phyloP scores from a whole-genome alignment of 2,888 invertebrate genomes.

The Temnothorax rugatulus region DNA sequence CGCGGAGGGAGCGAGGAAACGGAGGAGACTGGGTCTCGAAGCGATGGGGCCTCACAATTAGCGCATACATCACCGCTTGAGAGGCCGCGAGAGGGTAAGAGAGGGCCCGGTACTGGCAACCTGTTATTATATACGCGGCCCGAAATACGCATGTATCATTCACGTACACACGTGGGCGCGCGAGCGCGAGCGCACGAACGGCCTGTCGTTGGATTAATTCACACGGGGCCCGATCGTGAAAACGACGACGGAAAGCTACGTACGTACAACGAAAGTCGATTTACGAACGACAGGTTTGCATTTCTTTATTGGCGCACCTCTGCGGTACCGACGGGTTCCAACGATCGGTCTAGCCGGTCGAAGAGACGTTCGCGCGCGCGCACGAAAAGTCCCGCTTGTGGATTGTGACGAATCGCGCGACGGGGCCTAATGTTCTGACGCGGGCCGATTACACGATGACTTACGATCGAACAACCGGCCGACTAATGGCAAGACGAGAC shows the following conservation, averaged over 20 bases:
- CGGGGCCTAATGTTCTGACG: conserved; percentile 35
- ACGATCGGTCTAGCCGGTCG: not conserved
- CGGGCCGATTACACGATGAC: conserved; percentile 64
- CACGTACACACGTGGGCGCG: conserved; percentile 67
- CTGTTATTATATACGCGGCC: conserved; percentile 84
- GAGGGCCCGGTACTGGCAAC: conserved; percentile 80
- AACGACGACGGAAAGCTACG: conserved; percentile 72
- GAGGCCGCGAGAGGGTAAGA: conserved; percentile 75
- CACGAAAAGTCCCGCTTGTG: conserved; percentile 20
- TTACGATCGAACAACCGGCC: conserved; percentile 70
- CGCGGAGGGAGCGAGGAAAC: conserved; percentile 35
- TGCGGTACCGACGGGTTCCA: not conserved
- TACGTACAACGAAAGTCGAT: conserved; percentile 71
- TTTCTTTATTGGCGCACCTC: conserved; percentile 38
- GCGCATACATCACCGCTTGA: conserved; percentile 83
- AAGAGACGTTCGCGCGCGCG: not conserved
- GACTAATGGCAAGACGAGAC: conserved; percentile 66
- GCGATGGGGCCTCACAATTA: conserved; percentile 82
- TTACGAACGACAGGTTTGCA: conserved; percentile 61
- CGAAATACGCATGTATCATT: conserved; percentile 82
- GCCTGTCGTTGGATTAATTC: conserved; percentile 82
- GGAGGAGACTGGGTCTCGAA: conserved; percentile 55
- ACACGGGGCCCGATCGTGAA: conserved; percentile 76
- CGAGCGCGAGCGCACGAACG: conserved; percentile 61
- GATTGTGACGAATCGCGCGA: conserved; percentile 50